phyloP scores from a whole-genome alignment of 2,888 invertebrate genomes.

The Cremastinae sp. region DNA sequence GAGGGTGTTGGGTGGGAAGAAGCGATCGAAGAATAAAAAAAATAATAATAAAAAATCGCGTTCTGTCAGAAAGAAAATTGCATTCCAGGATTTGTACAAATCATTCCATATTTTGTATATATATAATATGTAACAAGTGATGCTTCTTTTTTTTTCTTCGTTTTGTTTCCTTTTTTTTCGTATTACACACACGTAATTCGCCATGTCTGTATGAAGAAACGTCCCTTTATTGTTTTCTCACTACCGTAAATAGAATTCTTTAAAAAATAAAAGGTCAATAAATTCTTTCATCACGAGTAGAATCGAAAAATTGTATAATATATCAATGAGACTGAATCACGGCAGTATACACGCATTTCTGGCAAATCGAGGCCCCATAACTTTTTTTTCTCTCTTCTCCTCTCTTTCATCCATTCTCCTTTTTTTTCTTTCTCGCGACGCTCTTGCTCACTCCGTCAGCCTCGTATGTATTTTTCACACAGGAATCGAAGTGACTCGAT shows the following conservation, averaged over 20 bases:
- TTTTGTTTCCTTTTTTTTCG: slow-evolving; percentile 13
- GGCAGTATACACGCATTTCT: slow-evolving; percentile 59
- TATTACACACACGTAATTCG: slow-evolving; percentile 16
- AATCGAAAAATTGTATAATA: slow-evolving; percentile 49
- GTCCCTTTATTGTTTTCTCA: slow-evolving; percentile 9
- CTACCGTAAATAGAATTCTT: slow-evolving; percentile 17
- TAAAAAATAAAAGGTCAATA: slow-evolving; percentile 40
- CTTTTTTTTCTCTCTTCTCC: slow-evolving; percentile 60
- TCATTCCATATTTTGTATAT: slow-evolving; percentile 38
- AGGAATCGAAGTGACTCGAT: slow-evolving; percentile 68
- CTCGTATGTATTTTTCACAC: slow-evolving; percentile 38
- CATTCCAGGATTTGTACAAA: slow-evolving; percentile 44
- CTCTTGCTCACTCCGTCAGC: no score
- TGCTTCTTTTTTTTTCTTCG: slow-evolving; percentile 4
- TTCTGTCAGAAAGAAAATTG: slow-evolving; percentile 32
- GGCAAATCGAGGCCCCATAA: slow-evolving; percentile 54
- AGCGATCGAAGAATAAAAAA: neutral
- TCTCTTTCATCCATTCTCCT: slow-evolving; percentile 31
- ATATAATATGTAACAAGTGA: slow-evolving; percentile 23
- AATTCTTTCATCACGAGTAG: slow-evolving; percentile 35
- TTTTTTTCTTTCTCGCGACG: slow-evolving; percentile 61
- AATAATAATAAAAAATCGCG: slow-evolving; percentile 18
- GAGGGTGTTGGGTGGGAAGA: slow-evolving; percentile 1
- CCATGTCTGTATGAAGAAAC: slow-evolving; percentile 1
- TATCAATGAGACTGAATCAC: slow-evolving; percentile 57